Base-by-base conservation (phyloP, 2,797 vertebrate species). In the Phaenicophaeus curvirostris region DNA sequence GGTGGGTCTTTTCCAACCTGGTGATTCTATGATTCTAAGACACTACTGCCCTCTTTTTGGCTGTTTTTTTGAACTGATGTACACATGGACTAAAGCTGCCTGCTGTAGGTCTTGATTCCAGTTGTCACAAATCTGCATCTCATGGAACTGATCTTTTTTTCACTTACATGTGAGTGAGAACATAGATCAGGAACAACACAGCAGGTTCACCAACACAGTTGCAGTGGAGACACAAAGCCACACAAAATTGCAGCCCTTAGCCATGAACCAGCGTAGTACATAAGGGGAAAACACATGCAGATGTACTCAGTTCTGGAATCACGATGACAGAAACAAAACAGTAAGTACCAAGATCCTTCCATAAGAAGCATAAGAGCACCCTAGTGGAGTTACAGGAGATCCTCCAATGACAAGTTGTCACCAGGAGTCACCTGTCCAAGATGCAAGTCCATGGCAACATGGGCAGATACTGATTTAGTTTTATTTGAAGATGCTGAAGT, bases 241-340 rank as follows among this genome's bases (percentile, higher is more conserved):
- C 8, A 30, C 4, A n/a, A 66, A 62, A 80, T 7, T 12, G 13
- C 25, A 53, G 12, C 27, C 54, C 69, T 77, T 35, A 61, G n/a
- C n/a, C 1, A 1, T 15, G n/a, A 37, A 59, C 41, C 11, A 4
- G 15, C 24, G 21, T 44, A 46, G 41, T 6, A 23, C 3, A 2
- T 23, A 53, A 50, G 15, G 13, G 41, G 30, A 55, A 55, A 55
- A 46, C 31, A 37, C 27, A 16, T 4, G 6, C 39, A 57, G 6
- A 24, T 13, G 8, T 17, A 20, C 51, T 41, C 44, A 18, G 35
- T 24, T 46, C 80, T 50, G 10, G 53, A 42, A 18, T 28, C 55
- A 39, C 0, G 0, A 20, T 8, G 41, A 16, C 7, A 41, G 39
- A 90, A 77, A 35, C 14, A 31, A 66, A 57, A 20, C 15, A 51